A percentile compares a stretch with the other conserved stretches of the same genome.
phyloP scores from a whole-genome alignment of 2,113 vertebrate species.

The Stercorarius parasiticus region DNA sequence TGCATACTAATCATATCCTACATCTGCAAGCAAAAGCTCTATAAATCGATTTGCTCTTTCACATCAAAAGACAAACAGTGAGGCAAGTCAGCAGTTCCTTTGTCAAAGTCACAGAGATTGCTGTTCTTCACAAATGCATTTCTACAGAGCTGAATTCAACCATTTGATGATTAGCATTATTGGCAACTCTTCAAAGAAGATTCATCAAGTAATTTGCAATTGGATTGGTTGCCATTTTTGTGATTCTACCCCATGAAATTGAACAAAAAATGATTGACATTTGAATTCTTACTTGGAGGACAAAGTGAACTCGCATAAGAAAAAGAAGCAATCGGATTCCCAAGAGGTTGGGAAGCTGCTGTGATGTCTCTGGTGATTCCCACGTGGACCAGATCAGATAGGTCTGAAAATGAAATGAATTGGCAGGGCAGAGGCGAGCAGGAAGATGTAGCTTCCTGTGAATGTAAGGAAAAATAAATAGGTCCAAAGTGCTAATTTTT shows the following conservation, averaged over 20 bases:
- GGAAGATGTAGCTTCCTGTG: background rate
- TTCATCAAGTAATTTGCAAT: constrained; percentile 87
- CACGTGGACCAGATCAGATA: background rate
- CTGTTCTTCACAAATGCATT: constrained; percentile 91
- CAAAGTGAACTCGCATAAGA: constrained; percentile 49
- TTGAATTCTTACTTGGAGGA: constrained; percentile 77
- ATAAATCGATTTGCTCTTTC: constrained; percentile 99
- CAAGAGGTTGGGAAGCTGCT: background rate
- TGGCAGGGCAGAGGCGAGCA: background rate
- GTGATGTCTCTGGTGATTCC: constrained; percentile 44
- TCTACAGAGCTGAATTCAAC: constrained; percentile 86
- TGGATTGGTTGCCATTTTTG: constrained; percentile 84
- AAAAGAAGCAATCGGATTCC: constrained; percentile 52
- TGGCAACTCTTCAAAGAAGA: constrained; percentile 96
- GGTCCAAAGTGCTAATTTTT: background rate
- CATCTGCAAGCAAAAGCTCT: constrained; percentile 88
- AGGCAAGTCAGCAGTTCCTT: constrained; percentile 99
- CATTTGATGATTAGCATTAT: constrained; percentile 96
- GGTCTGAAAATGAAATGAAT: background rate
- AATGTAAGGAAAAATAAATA: background rate
- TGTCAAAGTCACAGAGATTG: constrained; percentile 99
- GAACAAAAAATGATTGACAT: constrained; percentile 79
- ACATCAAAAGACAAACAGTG: constrained; percentile 99
- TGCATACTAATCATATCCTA: constrained; percentile 95
- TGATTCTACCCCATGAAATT: constrained; percentile 78